phyloP scores from a whole-genome alignment of 2,113 vertebrate species.

The Oceanodroma tethys region DNA sequence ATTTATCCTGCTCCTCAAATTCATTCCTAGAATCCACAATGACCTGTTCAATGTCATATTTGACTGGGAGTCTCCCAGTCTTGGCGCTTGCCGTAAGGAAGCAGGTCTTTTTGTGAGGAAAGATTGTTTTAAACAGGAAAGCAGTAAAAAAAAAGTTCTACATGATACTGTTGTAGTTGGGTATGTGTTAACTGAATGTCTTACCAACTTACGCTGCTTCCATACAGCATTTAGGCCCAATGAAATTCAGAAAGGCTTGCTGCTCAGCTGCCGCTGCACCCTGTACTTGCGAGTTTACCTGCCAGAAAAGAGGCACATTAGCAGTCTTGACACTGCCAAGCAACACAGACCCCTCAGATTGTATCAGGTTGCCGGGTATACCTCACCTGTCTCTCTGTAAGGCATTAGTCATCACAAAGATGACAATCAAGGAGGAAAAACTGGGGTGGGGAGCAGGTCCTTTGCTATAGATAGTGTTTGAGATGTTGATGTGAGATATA shows the following conservation, averaged over 20 bases:
- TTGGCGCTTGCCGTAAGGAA: neutral
- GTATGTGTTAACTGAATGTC: neutral
- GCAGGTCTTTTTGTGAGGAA: neutral
- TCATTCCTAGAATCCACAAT: neutral
- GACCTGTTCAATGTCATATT: neutral
- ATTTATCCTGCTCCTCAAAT: neutral
- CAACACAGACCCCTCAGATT: neutral
- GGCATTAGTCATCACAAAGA: neutral
- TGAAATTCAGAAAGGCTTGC: neutral
- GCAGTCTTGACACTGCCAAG: neutral
- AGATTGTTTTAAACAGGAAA: neutral
- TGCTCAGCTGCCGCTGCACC: neutral
- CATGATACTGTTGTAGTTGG: neutral
- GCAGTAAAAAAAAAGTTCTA: neutral
- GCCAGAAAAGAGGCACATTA: neutral
- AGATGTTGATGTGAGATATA: neutral
- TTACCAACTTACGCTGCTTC: rapidly evolving
- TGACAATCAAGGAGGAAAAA: neutral
- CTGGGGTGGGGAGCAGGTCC: neutral
- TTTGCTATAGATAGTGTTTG: neutral
- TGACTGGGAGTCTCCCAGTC: neutral
- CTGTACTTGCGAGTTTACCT: neutral
- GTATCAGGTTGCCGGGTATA: too few species aligned
- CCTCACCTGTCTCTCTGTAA: neutral
- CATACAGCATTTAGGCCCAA: neutral